Evolutionary conservation across 1,140 invertebrate species (phyloP).

Genomic region (Philopotamus ludificatus): DNA sequence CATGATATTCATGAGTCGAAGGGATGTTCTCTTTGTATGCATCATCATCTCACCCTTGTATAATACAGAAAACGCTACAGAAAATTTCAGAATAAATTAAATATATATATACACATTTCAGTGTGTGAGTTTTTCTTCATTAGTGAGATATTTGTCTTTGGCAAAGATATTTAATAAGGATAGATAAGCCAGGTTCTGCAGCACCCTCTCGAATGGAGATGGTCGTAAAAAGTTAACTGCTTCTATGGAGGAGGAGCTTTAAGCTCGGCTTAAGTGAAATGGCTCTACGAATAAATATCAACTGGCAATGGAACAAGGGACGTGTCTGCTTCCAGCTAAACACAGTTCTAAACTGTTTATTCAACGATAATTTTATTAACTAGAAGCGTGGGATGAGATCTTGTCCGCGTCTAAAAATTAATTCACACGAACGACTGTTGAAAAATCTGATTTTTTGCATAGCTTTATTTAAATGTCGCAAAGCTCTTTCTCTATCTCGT

Average conservation of each 20-base stretch:
- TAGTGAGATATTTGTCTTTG: constrained; percentile 9
- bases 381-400: too few species aligned
- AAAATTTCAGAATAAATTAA: background rate
- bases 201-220: background rate
- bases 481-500: too few species aligned
- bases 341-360: background rate
- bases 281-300: constrained; percentile 26
- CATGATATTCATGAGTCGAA: too few species aligned
- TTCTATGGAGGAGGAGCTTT: constrained; percentile 1
- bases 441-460: too few species aligned
- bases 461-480: too few species aligned
- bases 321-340: background rate
- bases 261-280: constrained; percentile 29
- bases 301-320: constrained; percentile 9
- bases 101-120: background rate
- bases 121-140: constrained; percentile 4
- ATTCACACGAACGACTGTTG: too few species aligned
- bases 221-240: constrained; percentile 29
- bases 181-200: background rate
- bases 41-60: too few species aligned
- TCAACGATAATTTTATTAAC: too few species aligned
- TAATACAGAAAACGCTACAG: too few species aligned
- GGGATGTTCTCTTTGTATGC: too few species aligned
- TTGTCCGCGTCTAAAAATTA: too few species aligned
- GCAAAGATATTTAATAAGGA: constrained; percentile 1